Conservation (phyloP, 2,888 invertebrate species). For the Apantesis nais region DNA sequence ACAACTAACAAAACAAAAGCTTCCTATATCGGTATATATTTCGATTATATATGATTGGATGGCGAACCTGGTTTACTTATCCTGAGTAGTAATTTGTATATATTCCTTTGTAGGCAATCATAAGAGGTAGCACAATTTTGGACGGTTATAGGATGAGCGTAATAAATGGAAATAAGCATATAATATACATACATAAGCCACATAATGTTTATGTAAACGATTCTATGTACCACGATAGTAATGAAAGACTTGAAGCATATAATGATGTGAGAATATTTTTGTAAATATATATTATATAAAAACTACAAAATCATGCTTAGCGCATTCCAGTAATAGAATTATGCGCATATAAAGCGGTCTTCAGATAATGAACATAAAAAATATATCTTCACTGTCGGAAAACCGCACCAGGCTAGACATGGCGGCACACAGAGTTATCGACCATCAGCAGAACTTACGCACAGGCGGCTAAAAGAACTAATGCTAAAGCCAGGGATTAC, state of each 20-base stretch:
- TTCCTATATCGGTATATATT: slow-evolving; percentile 55
- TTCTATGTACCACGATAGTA: slow-evolving; percentile 49
- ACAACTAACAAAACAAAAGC: slow-evolving; percentile 66
- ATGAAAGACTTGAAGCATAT: slow-evolving; percentile 51
- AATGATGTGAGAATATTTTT: slow-evolving; percentile 49
- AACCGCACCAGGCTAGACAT: slow-evolving; percentile 41
- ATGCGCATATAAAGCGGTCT: slow-evolving; percentile 39
- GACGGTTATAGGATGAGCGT: slow-evolving; percentile 51
- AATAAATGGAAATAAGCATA: slow-evolving; percentile 54
- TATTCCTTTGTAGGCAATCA: slow-evolving; percentile 41
- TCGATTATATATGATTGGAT: slow-evolving; percentile 38
- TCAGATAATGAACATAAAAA: slow-evolving; percentile 43
- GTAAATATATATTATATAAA: slow-evolving; percentile 9
- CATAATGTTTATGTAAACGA: slow-evolving; percentile 44
- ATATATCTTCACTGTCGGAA: slow-evolving; percentile 45
- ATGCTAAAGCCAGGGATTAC: slow-evolving; percentile 7
- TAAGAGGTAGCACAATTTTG: slow-evolving; percentile 43
- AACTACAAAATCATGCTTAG: slow-evolving; percentile 44
- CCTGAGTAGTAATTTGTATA: slow-evolving; percentile 34
- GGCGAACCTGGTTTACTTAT: slow-evolving; percentile 40
- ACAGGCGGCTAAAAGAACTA: slow-evolving; percentile 11
- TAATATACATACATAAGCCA: slow-evolving; percentile 49
- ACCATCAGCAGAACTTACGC: slow-evolving; percentile 15
- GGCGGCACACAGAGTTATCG: slow-evolving; percentile 23
- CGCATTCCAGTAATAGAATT: slow-evolving; percentile 36